Evolutionary conservation across 1,140 invertebrate species (phyloP), one percentile per base, ranked within the genome.

Genomic region (Drosophila sturtevanti): DNA sequence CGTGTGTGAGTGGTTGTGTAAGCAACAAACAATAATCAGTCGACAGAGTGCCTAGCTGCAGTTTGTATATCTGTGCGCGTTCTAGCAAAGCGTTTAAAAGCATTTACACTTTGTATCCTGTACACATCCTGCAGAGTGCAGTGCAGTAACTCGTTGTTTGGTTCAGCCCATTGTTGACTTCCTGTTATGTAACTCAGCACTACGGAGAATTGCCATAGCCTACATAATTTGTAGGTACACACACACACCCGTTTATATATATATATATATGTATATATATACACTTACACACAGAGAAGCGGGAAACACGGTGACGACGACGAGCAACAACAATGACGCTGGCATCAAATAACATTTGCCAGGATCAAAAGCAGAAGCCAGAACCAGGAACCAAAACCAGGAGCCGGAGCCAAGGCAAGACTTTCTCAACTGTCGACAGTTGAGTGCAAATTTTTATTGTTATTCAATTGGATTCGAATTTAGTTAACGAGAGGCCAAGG

Each of bases 401-500:
- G 14, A 56, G 14, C 54, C 31, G 14, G 16, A 44, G 41, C 41
- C 14, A 44, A 9, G 16, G 27, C 9, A 14, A 48, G 16, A 4
- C 41, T 21, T 10, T 2, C 14, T 44, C 41, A 16, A 44, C 41
- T 16, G 41, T 38, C 61, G 51, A 65, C 66, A 70, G 62, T 61
- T 68, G 68, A 73, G 72, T 80, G 81, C 73, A 72, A 61, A 44
- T 84, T 89, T 90, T 90, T 84, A 90, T 90, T 90, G 89, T 90
- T 78, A 90, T 90, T 90, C 89, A 90, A 90, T 90, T 90, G 89
- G 80, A 90, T 90, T 90, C 84, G 89, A 90, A 85, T 87, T 87
- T 84, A 68, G 75, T 44, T 65, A 63, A 71, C 52, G 63, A 58
- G 35, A 64, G 62, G 61, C 62, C 27, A 44, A 27, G 27, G 12